A percentile compares a stretch with the other conserved stretches of the same genome.
Conservation (phyloP, 2,113 vertebrate species). For the Marmota monax region DNA sequence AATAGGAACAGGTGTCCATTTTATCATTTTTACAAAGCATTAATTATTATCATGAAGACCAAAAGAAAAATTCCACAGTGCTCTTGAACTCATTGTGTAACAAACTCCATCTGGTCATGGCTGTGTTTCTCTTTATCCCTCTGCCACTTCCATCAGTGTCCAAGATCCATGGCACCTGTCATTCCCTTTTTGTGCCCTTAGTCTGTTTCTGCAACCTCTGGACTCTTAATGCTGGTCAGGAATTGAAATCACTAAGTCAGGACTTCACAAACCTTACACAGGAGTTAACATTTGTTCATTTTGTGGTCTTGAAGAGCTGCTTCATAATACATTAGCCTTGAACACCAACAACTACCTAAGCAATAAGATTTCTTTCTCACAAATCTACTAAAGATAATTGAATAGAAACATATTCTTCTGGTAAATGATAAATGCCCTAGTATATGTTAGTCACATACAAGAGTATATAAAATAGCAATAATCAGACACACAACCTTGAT, state of each 20-base stretch:
- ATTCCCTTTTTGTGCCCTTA: background rate
- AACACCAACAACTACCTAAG: conserved; percentile 9
- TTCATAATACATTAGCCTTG: conserved; percentile 2
- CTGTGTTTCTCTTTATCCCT: background rate
- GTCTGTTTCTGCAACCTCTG: background rate
- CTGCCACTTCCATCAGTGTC: accelerated
- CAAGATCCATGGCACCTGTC: background rate
- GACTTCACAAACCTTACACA: background rate
- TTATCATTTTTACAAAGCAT: background rate
- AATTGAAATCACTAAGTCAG: background rate
- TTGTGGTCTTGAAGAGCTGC: background rate
- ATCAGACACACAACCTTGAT: background rate
- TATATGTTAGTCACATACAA: background rate
- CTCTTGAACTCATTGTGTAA: background rate
- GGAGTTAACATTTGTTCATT: background rate
- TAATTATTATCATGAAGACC: background rate
- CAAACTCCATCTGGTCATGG: background rate
- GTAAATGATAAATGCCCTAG: background rate
- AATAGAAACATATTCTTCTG: background rate
- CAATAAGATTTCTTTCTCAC: background rate
- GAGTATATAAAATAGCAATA: background rate
- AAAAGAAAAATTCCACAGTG: background rate
- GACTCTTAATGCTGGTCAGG: background rate
- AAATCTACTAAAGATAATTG: background rate
- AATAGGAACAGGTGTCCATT: background rate